These are phyloP conservation scores for Rotaria macrura DNA, from an alignment of 2,888 invertebrate genomes.

Conservation along the genomic window DNA sequence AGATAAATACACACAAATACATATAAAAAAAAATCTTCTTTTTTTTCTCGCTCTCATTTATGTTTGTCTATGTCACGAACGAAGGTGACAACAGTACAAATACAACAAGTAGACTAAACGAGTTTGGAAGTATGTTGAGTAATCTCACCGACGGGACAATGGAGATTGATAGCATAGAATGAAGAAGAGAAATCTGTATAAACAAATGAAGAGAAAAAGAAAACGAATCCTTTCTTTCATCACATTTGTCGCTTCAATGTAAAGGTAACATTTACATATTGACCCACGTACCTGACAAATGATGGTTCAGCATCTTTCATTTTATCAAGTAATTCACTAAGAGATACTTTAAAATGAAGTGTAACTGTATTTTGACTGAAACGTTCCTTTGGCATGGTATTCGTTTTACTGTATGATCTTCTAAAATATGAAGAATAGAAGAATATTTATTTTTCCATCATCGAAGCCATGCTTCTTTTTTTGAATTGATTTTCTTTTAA, in stretches of 20 bases:
- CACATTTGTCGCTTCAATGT: neutral
- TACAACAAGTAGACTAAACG: neutral
- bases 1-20: neutral
- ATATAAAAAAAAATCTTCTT: neutral
- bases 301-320: constrained; percentile 32
- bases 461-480: too few relatives aligned
- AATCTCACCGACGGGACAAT: neutral
- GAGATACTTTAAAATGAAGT: constrained; percentile 38
- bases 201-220: neutral
- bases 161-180: neutral
- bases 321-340: constrained; percentile 28
- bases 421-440: neutral
- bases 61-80: constrained; percentile 1
- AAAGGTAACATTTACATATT: neutral
- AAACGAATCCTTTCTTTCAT: neutral
- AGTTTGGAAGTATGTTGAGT: neutral
- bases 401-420: constrained; percentile 17
- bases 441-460: neutral
- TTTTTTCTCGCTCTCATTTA: neutral
- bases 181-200: neutral
- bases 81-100: constrained; percentile 11
- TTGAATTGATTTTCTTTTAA: too few relatives aligned
- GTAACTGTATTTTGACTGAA: constrained; percentile 41
- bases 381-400: constrained; percentile 36
- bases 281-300: constrained; percentile 30